Evolutionary conservation across 2,113 vertebrate species (phyloP).

Genomic region (Sebastes fasciatus): DNA sequence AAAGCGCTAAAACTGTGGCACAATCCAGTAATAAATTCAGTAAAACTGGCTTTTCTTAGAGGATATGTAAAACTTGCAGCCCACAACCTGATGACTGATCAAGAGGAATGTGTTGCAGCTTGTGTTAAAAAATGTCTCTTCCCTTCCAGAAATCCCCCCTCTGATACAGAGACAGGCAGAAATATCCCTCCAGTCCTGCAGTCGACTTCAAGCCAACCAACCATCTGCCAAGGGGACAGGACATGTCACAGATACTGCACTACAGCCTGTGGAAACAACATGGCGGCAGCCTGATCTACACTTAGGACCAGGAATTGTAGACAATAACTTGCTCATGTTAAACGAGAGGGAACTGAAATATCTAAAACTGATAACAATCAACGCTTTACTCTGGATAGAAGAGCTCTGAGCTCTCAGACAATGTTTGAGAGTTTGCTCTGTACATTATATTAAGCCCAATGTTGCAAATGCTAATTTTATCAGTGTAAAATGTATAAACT

Average conservation of each 20-base stretch:
- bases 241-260: slow-evolving; percentile 16
- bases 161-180: not conserved
- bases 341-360: not conserved
- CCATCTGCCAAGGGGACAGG: slow-evolving; percentile 48
- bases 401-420: not conserved
- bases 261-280: slow-evolving; percentile 39
- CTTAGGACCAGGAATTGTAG: not conserved
- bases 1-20: not conserved
- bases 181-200: slow-evolving; percentile 26
- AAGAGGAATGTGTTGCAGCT: not conserved
- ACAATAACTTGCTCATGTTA: not conserved
- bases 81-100: not conserved
- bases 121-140: not conserved
- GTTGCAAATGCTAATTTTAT: not conserved
- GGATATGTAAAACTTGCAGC: not conserved
- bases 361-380: not conserved
- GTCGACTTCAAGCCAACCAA: slow-evolving; percentile 30
- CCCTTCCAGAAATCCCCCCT: not conserved
- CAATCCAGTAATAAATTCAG: not conserved
- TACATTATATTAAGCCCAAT: not conserved
- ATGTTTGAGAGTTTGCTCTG: not conserved
- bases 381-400: not conserved
- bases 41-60: not conserved
- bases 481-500: not conserved
- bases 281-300: not conserved